phyloP scores from a whole-genome alignment of 2,797 vertebrate species.

The Neostethus bicornis region DNA sequence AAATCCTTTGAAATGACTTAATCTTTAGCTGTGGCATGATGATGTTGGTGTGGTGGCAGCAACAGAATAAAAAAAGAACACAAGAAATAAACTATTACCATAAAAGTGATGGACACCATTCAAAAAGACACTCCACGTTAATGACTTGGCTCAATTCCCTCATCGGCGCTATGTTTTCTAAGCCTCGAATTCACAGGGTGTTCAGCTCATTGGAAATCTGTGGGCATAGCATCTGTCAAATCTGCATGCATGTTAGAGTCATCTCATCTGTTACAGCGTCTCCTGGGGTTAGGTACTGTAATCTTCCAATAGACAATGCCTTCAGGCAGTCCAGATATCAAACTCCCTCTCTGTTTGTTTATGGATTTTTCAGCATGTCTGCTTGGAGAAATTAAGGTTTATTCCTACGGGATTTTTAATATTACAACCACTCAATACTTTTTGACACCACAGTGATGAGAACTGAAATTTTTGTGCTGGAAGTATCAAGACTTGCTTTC shows the following conservation, averaged over 20 bases:
- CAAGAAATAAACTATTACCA: too few relatives aligned
- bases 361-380: slow-evolving; percentile 69
- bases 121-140: not conserved
- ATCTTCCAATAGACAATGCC: slow-evolving; percentile 65
- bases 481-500: slow-evolving; percentile 21
- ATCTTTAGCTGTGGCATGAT: too few relatives aligned
- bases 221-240: slow-evolving; percentile 49
- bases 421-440: slow-evolving; percentile 63
- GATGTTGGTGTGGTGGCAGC: too few relatives aligned
- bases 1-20: too few relatives aligned
- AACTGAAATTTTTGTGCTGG: slow-evolving; percentile 29
- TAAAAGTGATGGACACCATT: too few relatives aligned
- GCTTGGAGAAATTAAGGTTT: slow-evolving; percentile 64
- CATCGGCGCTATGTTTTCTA: slow-evolving; percentile 10
- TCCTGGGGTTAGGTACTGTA: slow-evolving; percentile 60
- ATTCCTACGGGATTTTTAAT: slow-evolving; percentile 54
- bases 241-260: slow-evolving; percentile 55
- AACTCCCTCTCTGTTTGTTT: slow-evolving; percentile 53
- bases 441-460: slow-evolving; percentile 41
- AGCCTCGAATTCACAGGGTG: slow-evolving; percentile 26
- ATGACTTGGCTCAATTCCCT: slow-evolving; percentile 11
- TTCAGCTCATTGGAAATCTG: slow-evolving; percentile 53
- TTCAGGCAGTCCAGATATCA: slow-evolving; percentile 59
- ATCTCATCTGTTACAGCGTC: slow-evolving; percentile 58
- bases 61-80: not conserved